A percentile compares a stretch with the other conserved stretches of the same genome.
These are phyloP conservation scores for Galeopterus variegatus DNA, from an alignment of 2,113 vertebrate genomes.

Conservation along the genomic window DNA sequence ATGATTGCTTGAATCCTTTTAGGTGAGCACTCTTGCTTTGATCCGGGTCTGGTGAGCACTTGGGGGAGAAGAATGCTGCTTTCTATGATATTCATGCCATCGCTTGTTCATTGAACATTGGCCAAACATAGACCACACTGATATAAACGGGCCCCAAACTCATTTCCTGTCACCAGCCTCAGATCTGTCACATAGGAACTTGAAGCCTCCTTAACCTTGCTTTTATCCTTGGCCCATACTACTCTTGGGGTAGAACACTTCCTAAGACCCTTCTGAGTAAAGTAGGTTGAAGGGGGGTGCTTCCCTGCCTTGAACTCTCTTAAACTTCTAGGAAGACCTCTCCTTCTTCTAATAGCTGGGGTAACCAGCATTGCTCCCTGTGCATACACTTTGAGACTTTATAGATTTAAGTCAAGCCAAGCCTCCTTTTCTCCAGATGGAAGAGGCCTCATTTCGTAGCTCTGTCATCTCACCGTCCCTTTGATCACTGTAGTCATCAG, in stretches of 20 bases:
- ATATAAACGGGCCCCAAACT: not conserved
- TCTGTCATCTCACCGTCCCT: not conserved
- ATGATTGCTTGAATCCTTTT: not conserved
- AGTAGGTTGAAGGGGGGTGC: not conserved
- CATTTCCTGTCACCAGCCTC: not conserved
- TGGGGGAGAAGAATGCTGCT: not conserved
- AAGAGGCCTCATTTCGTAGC: not conserved
- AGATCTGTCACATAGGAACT: not conserved
- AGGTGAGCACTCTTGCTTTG: not conserved
- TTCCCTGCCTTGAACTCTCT: conserved; percentile 53
- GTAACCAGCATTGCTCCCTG: not conserved
- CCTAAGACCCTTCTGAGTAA: not conserved
- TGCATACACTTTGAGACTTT: not conserved
- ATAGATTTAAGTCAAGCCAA: conserved; percentile 31
- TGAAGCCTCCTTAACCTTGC: not conserved
- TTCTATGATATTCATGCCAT: not conserved
- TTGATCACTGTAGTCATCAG: not conserved
- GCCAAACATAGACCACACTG: not conserved
- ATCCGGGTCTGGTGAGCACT: not conserved
- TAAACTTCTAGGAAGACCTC: conserved; percentile 11
- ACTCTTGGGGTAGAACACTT: not conserved
- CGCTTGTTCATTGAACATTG: not conserved
- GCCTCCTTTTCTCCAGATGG: not conserved
- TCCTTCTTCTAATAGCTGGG: not conserved
- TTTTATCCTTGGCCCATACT: not conserved